Evolutionary conservation across 37 sponge, comb jelly and placozoan species (phyloP), one percentile per base, ranked within the genome.

Genomic region (Ianthella basta): DNA sequence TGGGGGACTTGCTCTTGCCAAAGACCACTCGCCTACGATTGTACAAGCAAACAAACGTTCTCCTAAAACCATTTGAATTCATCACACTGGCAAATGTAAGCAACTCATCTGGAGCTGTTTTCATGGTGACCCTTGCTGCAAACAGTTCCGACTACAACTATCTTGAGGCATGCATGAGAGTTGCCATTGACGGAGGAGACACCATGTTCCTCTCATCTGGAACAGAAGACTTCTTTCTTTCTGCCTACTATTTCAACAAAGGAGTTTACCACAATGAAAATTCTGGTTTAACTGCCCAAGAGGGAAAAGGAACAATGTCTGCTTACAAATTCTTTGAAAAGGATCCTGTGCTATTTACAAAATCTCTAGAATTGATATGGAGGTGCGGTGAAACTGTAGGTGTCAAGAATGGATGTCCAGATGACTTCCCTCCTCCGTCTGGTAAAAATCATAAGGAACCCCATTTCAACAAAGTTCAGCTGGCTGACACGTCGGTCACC

Each of bases 271-370:
- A 94, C 68, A 6, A 54, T 32, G 88, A 94, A 53, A 84, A 94
- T 33, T 57, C 94, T 0, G 94, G 94, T 0, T 74, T 87, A 25
- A 94, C 94, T 0, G 68, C 8, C 54, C 79, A 83, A 30, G 82
- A 54, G 4, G 50, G n/a, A 19, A 27, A 53, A 50, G 88, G 89
- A 13, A 55, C 78, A 16, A 84, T 94, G 88, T 87, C 88, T 19
- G 91, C 91, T 0, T 94, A 94, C 87, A 94, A 94, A 73, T 94
- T 91, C 75, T 94, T 94, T 88, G 94, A 94, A 36, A 85, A 82
- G 30, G 94, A 94, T 80, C 94, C 94, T 13, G 10, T 94, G 33
- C 84, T 94, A 24, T 94, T 94, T 34, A 82, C 81, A n/a, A 85
- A 87, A 56, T 94, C 94, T 15, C 64, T 94, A 1, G 80, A 66